These are phyloP conservation scores for Aix galericulata DNA, from an alignment of 2,113 vertebrate species.

Conservation along the genomic window DNA sequence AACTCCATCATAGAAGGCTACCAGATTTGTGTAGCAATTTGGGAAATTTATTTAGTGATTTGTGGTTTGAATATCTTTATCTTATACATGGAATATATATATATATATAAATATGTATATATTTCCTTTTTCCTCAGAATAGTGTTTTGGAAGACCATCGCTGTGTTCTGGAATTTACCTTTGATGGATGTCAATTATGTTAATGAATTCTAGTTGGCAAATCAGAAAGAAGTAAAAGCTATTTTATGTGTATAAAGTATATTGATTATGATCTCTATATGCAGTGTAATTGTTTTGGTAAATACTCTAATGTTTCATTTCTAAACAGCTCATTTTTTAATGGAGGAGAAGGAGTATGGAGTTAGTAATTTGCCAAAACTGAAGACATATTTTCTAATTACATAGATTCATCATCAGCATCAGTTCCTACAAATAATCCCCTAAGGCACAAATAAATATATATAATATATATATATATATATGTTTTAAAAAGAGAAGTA, in stretches of 20 bases:
- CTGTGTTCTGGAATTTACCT: neutral
- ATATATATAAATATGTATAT: neutral
- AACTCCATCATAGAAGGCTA: no score
- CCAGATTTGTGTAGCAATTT: neutral
- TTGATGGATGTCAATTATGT: neutral
- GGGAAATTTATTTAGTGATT: neutral
- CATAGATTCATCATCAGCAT: slow-evolving; percentile 12
- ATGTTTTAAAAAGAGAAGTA: neutral
- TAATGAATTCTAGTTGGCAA: slow-evolving; percentile 3
- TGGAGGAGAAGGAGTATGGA: neutral
- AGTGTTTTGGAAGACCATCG: neutral
- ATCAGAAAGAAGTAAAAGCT: neutral
- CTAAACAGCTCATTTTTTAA: slow-evolving; percentile 5
- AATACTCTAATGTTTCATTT: slow-evolving; percentile 16
- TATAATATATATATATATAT: neutral
- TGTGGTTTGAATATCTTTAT: neutral
- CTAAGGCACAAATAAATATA: neutral
- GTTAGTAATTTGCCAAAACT: slow-evolving; percentile 48
- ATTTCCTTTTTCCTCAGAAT: neutral
- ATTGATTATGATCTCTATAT: neutral
- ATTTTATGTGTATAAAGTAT: slow-evolving; percentile 2
- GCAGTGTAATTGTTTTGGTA: slow-evolving; percentile 21
- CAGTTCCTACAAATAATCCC: neutral
- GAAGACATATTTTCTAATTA: slow-evolving; percentile 36
- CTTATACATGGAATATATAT: neutral